These are phyloP conservation scores for Lumbricus terrestris DNA, from an alignment of 2,888 invertebrate species.

Conservation along the genomic window DNA sequence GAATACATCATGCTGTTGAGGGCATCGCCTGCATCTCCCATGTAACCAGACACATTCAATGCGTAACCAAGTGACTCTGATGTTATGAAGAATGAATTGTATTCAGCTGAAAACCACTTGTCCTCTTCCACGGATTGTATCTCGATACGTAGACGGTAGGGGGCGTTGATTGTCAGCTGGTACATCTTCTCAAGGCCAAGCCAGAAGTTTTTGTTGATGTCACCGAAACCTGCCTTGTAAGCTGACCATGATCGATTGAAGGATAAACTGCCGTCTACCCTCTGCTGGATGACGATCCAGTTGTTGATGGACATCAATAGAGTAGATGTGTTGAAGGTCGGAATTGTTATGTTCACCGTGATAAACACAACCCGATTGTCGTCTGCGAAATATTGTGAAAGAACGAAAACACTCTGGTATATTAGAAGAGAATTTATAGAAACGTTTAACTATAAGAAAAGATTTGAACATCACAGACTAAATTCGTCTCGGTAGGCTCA, in stretches of 20 bases:
- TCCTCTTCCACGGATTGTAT: neutral
- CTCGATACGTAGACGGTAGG: neutral
- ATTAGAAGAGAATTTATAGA: too few species aligned
- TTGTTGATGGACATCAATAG: conserved; percentile 17
- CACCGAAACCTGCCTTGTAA: neutral
- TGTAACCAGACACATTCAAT: neutral
- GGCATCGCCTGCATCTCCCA: conserved; percentile 10
- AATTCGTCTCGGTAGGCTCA: too few species aligned
- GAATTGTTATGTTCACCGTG: neutral
- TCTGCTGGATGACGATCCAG: conserved; percentile 24
- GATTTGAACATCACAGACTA: too few species aligned
- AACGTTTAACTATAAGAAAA: too few species aligned
- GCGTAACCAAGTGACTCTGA: neutral
- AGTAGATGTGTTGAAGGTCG: neutral
- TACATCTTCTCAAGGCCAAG: neutral
- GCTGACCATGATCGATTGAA: conserved; percentile 18
- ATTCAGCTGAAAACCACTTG: neutral
- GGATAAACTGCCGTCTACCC: conserved; percentile 6
- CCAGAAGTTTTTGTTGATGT: neutral
- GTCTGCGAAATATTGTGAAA: too few species aligned
- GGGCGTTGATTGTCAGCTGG: conserved; percentile 8
- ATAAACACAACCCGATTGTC: neutral
- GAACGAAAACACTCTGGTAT: too few species aligned
- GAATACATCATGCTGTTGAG: neutral
- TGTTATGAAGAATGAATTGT: neutral